A percentile compares a stretch with the other conserved stretches of the same genome.
phyloP scores from a whole-genome alignment of 2,113 vertebrate genomes.

The Uria lomvia region DNA sequence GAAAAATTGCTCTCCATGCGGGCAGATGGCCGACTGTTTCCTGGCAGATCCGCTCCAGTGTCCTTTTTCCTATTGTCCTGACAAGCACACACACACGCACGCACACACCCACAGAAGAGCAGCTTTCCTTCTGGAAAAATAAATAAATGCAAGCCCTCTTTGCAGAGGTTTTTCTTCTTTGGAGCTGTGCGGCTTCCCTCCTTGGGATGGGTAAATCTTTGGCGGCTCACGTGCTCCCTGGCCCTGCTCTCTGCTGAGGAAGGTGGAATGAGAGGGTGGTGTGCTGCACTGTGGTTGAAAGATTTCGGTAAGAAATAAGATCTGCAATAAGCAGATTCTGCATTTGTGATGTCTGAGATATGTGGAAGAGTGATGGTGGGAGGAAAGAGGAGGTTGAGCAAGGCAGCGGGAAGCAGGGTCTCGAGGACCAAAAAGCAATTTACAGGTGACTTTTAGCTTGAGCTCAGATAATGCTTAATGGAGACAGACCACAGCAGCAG shows the following conservation, averaged over 20 bases:
- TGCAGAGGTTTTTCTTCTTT: not conserved
- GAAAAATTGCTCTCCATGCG: not conserved
- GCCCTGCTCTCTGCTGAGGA: not conserved
- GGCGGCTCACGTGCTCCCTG: not conserved
- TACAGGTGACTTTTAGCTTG: not conserved
- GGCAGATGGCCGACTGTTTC: conserved; percentile 45
- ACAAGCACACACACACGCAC: not conserved
- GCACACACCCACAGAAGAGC: not conserved
- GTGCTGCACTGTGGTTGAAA: not conserved
- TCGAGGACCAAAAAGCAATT: not conserved
- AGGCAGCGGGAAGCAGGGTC: accelerated
- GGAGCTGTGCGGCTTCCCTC: not conserved
- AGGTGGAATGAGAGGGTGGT: not conserved
- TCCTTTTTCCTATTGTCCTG: conserved; percentile 44
- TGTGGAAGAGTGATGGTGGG: not conserved
- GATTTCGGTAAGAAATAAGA: not conserved
- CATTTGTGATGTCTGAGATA: not conserved
- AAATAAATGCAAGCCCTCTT: not conserved
- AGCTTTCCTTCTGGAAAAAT: not conserved
- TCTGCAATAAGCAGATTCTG: not conserved
- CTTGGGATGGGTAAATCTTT: not conserved
- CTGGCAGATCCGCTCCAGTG: not conserved
- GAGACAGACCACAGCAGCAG: not conserved
- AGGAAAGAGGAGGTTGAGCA: not conserved
- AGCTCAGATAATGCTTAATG: not conserved